Evolutionary conservation across 1,140 invertebrate genomes (phyloP).

Genomic region (Streblospio benedicti): DNA sequence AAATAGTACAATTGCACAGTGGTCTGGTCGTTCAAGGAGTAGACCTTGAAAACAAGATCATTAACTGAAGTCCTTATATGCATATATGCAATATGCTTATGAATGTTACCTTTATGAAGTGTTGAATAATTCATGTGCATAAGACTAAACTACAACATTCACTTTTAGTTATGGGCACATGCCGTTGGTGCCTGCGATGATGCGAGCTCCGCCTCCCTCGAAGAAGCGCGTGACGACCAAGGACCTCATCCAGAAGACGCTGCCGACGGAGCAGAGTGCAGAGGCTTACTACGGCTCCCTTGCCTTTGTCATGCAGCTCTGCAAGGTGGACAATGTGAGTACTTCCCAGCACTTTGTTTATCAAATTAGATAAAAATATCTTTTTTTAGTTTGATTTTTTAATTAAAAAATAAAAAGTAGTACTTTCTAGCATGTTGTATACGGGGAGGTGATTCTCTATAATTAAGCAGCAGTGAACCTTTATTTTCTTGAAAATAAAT

Average conservation of each 20-base stretch:
- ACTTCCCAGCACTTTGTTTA: not conserved
- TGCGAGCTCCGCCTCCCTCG: conserved; percentile 5
- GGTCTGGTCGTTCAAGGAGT: too few species aligned
- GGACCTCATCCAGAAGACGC: conserved; percentile 11
- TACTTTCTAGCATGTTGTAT: not conserved
- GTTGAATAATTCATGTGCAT: too few species aligned
- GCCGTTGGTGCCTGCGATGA: conserved; percentile 12
- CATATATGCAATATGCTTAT: too few species aligned
- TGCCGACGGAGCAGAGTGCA: conserved; percentile 14
- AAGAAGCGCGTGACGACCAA: not conserved
- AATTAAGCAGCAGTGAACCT: too few species aligned
- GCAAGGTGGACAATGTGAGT: conserved; percentile 11
- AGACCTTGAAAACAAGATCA: too few species aligned
- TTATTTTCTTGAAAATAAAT: not conserved
- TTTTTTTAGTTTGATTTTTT: not conserved
- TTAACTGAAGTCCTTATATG: too few species aligned
- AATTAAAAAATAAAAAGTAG: not conserved
- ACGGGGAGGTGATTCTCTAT: not conserved
- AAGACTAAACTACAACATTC: too few species aligned
- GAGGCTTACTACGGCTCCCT: conserved; percentile 14
- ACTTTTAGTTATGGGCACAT: conserved; percentile 15
- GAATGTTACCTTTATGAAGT: too few species aligned
- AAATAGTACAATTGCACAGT: too few species aligned
- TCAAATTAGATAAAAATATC: not conserved
- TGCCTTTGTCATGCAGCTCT: conserved; percentile 7